Percentiles rank a stretch among this genome's conserved stretches.
These are phyloP conservation scores for Aplochiton taeniatus DNA, from an alignment of 2,797 vertebrate genomes.

Conservation along the genomic window DNA sequence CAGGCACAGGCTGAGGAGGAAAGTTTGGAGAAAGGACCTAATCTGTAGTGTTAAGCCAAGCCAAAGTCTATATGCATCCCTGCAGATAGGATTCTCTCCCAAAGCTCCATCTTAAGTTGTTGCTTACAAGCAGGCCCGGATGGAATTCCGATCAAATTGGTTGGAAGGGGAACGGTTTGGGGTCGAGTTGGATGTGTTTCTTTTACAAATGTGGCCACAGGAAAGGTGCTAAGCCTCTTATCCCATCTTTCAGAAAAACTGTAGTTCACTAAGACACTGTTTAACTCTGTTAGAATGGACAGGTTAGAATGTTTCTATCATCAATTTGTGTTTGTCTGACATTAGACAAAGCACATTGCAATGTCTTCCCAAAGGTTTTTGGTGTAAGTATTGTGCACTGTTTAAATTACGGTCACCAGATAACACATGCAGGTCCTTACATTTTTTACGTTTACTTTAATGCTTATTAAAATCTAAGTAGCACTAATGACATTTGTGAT, in stretches of 20 bases:
- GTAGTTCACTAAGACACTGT: conserved; percentile 64
- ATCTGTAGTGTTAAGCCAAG: conserved; percentile 60
- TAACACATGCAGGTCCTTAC: conserved; percentile 69
- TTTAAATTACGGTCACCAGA: conserved; percentile 50
- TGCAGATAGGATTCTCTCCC: conserved; percentile 46
- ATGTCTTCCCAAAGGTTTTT: conserved; percentile 51
- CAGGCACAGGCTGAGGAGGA: not conserved
- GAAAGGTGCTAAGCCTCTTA: conserved; percentile 60
- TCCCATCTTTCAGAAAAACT: conserved; percentile 41
- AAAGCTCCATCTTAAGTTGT: conserved; percentile 56
- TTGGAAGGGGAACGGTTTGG: conserved; percentile 56
- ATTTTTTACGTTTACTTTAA: conserved; percentile 63
- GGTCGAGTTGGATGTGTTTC: conserved; percentile 62
- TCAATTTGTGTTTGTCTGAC: conserved; percentile 43
- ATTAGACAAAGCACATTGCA: conserved; percentile 64
- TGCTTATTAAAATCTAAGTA: conserved; percentile 57
- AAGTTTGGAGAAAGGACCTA: conserved; percentile 50
- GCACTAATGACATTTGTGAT: conserved; percentile 60
- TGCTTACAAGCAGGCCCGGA: conserved; percentile 57
- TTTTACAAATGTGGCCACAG: conserved; percentile 46
- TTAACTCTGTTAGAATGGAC: conserved; percentile 57
- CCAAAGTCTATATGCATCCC: conserved; percentile 66
- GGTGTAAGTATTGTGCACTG: conserved; percentile 49
- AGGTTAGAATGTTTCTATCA: conserved; percentile 45
- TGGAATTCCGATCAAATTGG: conserved; percentile 48